Evolutionary conservation across 1,140 invertebrate species (phyloP).

Genomic region (Aricia agestis): DNA sequence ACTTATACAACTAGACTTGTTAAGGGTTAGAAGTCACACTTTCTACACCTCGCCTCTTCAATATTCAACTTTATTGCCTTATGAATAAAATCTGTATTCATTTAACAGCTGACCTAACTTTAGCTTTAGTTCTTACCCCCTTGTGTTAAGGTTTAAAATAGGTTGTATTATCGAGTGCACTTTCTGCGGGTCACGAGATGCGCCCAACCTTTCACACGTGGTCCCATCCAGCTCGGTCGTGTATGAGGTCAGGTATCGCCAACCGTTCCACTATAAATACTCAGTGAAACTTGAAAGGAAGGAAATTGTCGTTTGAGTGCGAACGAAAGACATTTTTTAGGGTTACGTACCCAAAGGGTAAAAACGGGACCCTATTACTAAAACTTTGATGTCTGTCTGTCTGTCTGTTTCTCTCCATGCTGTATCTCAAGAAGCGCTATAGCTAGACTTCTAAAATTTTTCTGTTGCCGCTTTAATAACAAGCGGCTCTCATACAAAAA

Average conservation of each 20-base stretch:
- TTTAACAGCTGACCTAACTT: slow-evolving; percentile 34
- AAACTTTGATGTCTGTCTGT: too few relatives aligned
- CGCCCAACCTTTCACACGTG: slow-evolving; percentile 66
- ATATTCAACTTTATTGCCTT: slow-evolving; percentile 32
- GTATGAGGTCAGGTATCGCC: slow-evolving; percentile 24
- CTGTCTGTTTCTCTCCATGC: too few relatives aligned
- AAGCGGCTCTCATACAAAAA: too few relatives aligned
- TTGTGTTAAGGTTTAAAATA: slow-evolving; percentile 37
- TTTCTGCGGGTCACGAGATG: slow-evolving; percentile 64
- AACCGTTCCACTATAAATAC: neutral
- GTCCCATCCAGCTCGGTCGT: slow-evolving; percentile 44
- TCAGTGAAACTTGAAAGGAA: neutral
- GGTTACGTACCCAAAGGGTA: too few relatives aligned
- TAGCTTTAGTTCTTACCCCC: slow-evolving; percentile 28
- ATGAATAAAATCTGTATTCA: slow-evolving; percentile 41
- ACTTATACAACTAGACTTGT: slow-evolving; percentile 51
- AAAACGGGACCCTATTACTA: too few relatives aligned
- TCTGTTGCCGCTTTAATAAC: too few relatives aligned
- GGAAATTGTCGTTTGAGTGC: neutral
- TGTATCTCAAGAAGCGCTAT: too few relatives aligned
- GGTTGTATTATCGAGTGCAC: slow-evolving; percentile 33
- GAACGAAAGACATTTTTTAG: too few relatives aligned
- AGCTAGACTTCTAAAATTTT: too few relatives aligned
- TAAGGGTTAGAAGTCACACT: slow-evolving; percentile 54
- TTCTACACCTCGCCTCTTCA: slow-evolving; percentile 43